Base-by-base conservation (phyloP, 1,140 invertebrate genomes). In the Drosophila pseudoananassae region DNA sequence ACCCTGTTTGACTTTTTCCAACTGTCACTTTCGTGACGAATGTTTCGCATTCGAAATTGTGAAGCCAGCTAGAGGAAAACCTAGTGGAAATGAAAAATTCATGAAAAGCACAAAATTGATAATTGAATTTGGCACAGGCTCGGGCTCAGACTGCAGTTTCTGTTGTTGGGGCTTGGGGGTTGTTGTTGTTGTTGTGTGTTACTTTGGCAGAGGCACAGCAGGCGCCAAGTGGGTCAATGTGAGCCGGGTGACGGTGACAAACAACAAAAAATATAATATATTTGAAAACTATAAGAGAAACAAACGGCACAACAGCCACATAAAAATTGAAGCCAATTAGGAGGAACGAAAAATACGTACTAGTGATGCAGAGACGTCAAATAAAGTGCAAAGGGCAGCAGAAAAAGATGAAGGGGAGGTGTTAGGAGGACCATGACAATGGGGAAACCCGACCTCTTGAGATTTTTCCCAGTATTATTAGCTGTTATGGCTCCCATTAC, bases 51-150 rank as follows among this genome's bases (percentile, higher is more conserved):
- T 46, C 20, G 31, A 31, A 72, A 47, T 27, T 52, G 38, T 31
- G 40, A 54, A 59, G 38, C 17, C 49, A 49, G 15, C 33, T 8
- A 15, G 29, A 31, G 57, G 12, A 36, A 68, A 68, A 72, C 20
- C 51, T 36, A 64, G 71, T 75, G 77, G 53, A 69, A 64, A 81
- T 68, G 68, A 40, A 76, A 75, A 76, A 46, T 76, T 65, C 54
- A 55, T 66, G 75, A 78, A 87, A 77, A 60, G 82, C 65, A 36
- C 74, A 69, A 85, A 85, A 85, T 85, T 85, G 82, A 85, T 85
- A 85, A 85, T 85, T 87, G 78, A 82, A 76, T 85, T 85, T 82
- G 82, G 82, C 82, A 85, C 78, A 64, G 69, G 64, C 82, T 87
- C 78, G 57, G 69, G 64, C 77, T 81, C 64, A 81, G 78, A 87